A percentile compares a stretch with the other conserved stretches of the same genome.
These are phyloP conservation scores for Timema cristinae DNA, from an alignment of 2,888 invertebrate species.

Conservation along the genomic window DNA sequence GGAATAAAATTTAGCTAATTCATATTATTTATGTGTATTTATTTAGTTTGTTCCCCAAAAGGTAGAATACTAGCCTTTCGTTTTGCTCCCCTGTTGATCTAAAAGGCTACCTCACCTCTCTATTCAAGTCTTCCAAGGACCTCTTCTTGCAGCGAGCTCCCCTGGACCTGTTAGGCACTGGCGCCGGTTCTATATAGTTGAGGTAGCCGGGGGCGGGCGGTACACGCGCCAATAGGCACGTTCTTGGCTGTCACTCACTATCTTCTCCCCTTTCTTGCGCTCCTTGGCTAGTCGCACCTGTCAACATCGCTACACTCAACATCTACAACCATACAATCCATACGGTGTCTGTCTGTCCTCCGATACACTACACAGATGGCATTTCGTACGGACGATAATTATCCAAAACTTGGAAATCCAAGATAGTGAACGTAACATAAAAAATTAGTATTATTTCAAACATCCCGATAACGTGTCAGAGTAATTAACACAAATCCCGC, in stretches of 20 bases:
- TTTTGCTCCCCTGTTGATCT: not conserved
- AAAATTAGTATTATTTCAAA: no score
- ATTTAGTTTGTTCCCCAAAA: no score
- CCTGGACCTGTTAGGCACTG: conserved; percentile 71
- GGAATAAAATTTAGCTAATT: no score
- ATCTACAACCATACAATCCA: not conserved
- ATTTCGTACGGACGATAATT: no score
- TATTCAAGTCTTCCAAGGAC: conserved; percentile 70
- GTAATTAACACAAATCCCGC: no score
- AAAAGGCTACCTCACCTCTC: conserved; percentile 61
- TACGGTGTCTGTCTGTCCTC: no score
- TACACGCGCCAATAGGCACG: conserved; percentile 97
- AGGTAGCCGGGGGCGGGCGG: conserved; percentile 88
- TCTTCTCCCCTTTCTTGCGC: conserved; percentile 93
- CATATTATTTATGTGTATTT: no score
- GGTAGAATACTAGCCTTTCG: no score
- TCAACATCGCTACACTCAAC: not conserved
- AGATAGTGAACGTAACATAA: no score
- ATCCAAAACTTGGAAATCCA: no score
- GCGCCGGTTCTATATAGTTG: conserved; percentile 80
- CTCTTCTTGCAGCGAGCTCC: conserved; percentile 52
- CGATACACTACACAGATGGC: no score
- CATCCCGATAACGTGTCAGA: no score
- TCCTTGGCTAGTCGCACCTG: conserved; percentile 87
- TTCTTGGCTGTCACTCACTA: conserved; percentile 94